Evolutionary conservation across 2,888 invertebrate species (phyloP).

Genomic region (Nephrotoma flavescens): DNA sequence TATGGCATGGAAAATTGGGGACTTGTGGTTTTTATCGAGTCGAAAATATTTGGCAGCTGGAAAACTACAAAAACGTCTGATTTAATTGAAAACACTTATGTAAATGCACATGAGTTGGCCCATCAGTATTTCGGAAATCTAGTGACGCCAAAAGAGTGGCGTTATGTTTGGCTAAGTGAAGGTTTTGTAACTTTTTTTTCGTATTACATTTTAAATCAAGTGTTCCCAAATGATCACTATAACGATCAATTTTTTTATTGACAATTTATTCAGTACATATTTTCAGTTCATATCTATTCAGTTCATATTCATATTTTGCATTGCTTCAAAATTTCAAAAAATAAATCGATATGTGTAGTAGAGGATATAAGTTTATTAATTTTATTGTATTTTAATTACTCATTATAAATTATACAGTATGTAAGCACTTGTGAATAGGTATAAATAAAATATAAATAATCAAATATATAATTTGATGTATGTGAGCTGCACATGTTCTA

Average conservation of each 20-base stretch:
- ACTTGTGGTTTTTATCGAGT: conserved; percentile 43
- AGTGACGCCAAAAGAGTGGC: background rate
- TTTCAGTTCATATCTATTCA: no score
- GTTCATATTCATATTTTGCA: background rate
- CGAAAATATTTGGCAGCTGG: background rate
- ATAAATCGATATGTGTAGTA: background rate
- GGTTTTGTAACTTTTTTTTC: background rate
- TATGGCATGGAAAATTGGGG: conserved; percentile 96
- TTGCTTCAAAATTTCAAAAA: background rate
- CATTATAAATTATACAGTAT: no score
- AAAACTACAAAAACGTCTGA: background rate
- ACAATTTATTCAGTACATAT: conserved; percentile 27
- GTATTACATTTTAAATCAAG: background rate
- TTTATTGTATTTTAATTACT: no score
- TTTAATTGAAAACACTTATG: background rate
- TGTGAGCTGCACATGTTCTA: no score
- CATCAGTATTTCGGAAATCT: background rate
- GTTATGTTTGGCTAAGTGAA: background rate
- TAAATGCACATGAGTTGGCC: background rate
- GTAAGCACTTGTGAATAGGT: no score
- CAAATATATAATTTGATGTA: no score
- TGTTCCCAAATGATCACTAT: background rate
- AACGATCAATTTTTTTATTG: background rate
- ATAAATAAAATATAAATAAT: no score
- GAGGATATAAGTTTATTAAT: no score